A percentile compares a stretch with the other conserved stretches of the same genome.
phyloP scores from a whole-genome alignment of 1,140 invertebrate genomes.

The Linepithema humile region DNA sequence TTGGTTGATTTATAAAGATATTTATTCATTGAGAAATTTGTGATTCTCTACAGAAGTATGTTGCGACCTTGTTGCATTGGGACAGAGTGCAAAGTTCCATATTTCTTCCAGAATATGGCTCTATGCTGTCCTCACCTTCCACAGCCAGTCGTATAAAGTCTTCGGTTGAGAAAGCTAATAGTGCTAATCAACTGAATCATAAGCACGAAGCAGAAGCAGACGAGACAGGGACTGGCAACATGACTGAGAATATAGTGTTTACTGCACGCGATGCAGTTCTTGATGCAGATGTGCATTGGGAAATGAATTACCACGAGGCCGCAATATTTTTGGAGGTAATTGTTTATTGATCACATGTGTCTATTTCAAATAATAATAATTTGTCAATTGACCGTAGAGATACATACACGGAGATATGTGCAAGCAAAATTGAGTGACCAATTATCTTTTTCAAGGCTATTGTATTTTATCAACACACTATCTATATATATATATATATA shows the following conservation, averaged over 20 bases:
- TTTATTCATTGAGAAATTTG: constrained; percentile 5
- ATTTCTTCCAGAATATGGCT: constrained; percentile 83
- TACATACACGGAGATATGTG: background rate
- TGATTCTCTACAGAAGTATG: background rate
- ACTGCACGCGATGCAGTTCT: constrained; percentile 71
- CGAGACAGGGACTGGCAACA: constrained; percentile 61
- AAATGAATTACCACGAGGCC: constrained; percentile 96
- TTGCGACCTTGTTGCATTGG: constrained; percentile 25
- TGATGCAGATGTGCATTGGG: constrained; percentile 87
- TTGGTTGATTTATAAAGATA: constrained; percentile 3
- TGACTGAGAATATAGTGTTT: constrained; percentile 76
- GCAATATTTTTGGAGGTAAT: constrained; percentile 93
- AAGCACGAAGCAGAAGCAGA: constrained; percentile 64
- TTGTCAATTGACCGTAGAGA: background rate
- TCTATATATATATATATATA: too few species aligned
- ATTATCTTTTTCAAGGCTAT: constrained; percentile 29
- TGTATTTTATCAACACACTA: background rate
- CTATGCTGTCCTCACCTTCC: constrained; percentile 82
- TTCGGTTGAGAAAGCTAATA: constrained; percentile 56
- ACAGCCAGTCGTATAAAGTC: constrained; percentile 74
- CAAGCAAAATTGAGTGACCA: background rate
- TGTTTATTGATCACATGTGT: background rate
- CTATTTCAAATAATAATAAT: background rate
- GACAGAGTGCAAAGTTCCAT: constrained; percentile 36
- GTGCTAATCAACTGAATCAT: constrained; percentile 73